A percentile compares a stretch with the other conserved stretches of the same genome.
Conservation (phyloP, 2,888 invertebrate genomes). For the Tetheella fluctuosa region DNA sequence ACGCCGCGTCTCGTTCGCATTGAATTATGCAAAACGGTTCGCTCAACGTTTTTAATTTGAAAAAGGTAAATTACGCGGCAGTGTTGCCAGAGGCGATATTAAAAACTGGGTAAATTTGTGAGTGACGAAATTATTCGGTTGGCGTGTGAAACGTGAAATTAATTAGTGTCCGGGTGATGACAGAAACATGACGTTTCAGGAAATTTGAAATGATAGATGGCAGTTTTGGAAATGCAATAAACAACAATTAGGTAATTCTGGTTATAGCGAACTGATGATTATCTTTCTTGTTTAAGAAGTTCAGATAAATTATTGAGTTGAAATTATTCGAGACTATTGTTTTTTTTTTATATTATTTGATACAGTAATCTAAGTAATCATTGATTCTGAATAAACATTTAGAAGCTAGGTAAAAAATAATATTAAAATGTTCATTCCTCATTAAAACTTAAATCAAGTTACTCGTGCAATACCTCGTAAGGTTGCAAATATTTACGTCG, state of each 20-base stretch:
- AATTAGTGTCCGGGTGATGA: conserved; percentile 17
- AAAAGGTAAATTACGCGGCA: conserved; percentile 39
- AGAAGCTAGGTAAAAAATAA: too few relatives aligned
- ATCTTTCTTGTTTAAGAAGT: too few relatives aligned
- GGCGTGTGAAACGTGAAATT: conserved; percentile 25
- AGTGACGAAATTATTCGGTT: conserved; percentile 21
- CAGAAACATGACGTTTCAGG: not conserved
- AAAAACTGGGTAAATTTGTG: conserved; percentile 28
- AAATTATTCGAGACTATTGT: too few relatives aligned
- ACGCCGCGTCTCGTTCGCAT: conserved; percentile 32
- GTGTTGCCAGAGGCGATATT: conserved; percentile 37
- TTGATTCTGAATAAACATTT: too few relatives aligned
- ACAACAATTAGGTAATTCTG: too few relatives aligned
- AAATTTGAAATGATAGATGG: not conserved
- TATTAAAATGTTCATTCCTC: too few relatives aligned
- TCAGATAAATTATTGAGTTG: too few relatives aligned
- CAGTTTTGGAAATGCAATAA: not conserved
- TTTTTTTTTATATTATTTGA: too few relatives aligned
- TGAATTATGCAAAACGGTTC: conserved; percentile 48
- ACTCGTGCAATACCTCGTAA: not conserved
- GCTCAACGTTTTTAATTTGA: conserved; percentile 39
- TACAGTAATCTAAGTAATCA: too few relatives aligned
- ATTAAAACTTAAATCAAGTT: too few relatives aligned
- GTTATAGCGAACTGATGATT: too few relatives aligned
- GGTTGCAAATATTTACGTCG: not conserved